These are phyloP conservation scores for Bursaphelenchus okinawaensis DNA, from an alignment of 2,888 invertebrate genomes.

Conservation along the genomic window DNA sequence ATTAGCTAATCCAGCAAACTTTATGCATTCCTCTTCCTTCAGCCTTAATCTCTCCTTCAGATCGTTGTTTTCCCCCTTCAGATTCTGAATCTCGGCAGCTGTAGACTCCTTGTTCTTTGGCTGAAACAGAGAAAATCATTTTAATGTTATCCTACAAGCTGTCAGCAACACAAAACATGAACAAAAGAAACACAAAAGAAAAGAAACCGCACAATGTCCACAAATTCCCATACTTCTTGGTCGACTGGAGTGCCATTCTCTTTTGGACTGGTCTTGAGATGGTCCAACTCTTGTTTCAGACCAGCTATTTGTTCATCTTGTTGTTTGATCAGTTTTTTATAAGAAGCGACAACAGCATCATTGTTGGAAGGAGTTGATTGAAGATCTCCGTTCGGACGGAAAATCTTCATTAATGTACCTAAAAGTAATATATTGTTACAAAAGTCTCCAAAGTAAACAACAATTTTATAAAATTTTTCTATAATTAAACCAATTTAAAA, in stretches of 20 bases:
- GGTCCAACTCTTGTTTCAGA: conserved; percentile 42
- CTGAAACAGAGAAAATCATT: conserved; percentile 1
- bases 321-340: conserved; percentile 72
- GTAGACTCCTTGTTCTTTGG: background rate
- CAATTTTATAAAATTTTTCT: background rate
- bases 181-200: background rate
- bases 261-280: conserved; percentile 12
- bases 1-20: conserved; percentile 18
- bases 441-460: background rate
- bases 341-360: conserved; percentile 62
- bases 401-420: conserved; percentile 35
- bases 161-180: background rate
- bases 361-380: conserved; percentile 44
- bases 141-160: too few relatives aligned
- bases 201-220: conserved; percentile 7
- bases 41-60: conserved; percentile 16
- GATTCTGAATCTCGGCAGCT: background rate
- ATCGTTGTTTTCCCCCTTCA: conserved; percentile 3
- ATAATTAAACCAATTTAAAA: too few relatives aligned
- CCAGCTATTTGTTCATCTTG: conserved; percentile 65
- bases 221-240: conserved; percentile 12
- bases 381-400: conserved; percentile 57
- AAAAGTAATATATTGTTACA: too few relatives aligned
- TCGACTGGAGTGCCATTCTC: conserved; percentile 8
- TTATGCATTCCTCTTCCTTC: conserved; percentile 17